Evolutionary conservation across 53 echinoderm and acorn worm species (phyloP), one percentile per base, ranked within the genome.

Genomic region (Echinometra lucunter): DNA sequence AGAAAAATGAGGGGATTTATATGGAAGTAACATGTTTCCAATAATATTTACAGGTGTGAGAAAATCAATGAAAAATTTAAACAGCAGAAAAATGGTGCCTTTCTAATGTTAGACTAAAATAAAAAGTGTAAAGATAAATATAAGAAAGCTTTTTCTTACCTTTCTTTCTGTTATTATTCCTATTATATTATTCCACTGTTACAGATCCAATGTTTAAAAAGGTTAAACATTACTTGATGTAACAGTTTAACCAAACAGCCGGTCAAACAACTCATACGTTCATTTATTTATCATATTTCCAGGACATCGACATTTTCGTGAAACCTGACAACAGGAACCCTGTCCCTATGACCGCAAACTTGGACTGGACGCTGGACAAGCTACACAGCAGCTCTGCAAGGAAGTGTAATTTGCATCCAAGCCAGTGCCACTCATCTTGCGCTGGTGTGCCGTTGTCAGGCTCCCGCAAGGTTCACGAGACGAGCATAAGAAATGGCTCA

Each of bases 131-230:
- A 3, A 8, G 67, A n/a, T 38, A 38, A 37, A 75, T 38, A 38
- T 18, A 38, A 12, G 40, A 38, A 40, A 75, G n/a, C n/a, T 18
- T 6, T 75, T 21, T 78, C 78, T 78, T 78, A 78, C 78, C 78
- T 78, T 78, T 63, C 30, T 78, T 18, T 42, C 10, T 78, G 78
- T 30, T 42, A 78, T 78, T 78, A 78, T 78, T 78, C 78, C 78
- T 15, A 23, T 19, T 21, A 11, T 69, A 69, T 6, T 42, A 18
- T 78, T 78, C 38, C 78, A 78, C 18, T 11, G 37, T 38, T 3
- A 75, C 17, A n/a, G n/a, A n/a, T n/a, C n/a, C n/a, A n/a, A n/a
- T n/a, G n/a, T n/a, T n/a, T n/a, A n/a, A n/a, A n/a, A n/a, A n/a
- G n/a, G n/a, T n/a, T n/a, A n/a, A n/a, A n/a, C n/a, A n/a, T n/a